A percentile compares a stretch with the other conserved stretches of the same genome.
Conservation (phyloP, 2,113 vertebrate species). For the Lepidothrix coronata region DNA sequence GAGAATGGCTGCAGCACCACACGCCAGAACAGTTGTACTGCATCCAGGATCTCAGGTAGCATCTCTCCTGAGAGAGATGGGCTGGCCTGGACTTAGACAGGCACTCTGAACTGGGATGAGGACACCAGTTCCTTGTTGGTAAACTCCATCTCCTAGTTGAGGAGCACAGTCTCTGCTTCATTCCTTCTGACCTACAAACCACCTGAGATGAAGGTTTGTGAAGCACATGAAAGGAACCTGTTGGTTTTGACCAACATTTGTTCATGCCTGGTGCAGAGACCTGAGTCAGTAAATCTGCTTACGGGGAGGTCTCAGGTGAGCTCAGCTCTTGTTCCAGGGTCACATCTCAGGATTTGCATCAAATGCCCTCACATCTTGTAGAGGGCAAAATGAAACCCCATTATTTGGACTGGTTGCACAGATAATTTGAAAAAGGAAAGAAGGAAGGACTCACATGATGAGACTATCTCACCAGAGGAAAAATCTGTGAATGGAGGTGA, state of each 20-base stretch:
- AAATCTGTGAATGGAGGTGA: neutral
- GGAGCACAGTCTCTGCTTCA: neutral
- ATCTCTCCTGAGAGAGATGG: neutral
- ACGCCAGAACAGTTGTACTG: accelerated
- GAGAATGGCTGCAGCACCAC: neutral
- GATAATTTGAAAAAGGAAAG: neutral
- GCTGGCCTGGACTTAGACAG: neutral
- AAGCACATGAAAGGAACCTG: neutral
- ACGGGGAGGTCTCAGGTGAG: accelerated
- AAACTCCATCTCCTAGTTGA: accelerated
- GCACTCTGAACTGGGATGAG: neutral
- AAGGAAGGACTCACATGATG: neutral
- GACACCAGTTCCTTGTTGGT: accelerated
- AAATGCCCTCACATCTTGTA: neutral
- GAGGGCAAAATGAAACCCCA: neutral
- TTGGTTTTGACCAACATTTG: neutral
- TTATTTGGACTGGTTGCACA: neutral
- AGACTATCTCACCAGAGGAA: neutral
- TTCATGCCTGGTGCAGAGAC: neutral
- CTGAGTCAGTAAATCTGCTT: neutral
- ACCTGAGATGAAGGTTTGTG: accelerated
- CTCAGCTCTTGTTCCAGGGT: neutral
- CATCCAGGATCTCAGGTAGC: neutral
- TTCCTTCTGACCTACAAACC: neutral
- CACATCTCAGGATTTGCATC: neutral